Evolutionary conservation across 2,888 invertebrate genomes (phyloP).

Genomic region (Atherix ibis): DNA sequence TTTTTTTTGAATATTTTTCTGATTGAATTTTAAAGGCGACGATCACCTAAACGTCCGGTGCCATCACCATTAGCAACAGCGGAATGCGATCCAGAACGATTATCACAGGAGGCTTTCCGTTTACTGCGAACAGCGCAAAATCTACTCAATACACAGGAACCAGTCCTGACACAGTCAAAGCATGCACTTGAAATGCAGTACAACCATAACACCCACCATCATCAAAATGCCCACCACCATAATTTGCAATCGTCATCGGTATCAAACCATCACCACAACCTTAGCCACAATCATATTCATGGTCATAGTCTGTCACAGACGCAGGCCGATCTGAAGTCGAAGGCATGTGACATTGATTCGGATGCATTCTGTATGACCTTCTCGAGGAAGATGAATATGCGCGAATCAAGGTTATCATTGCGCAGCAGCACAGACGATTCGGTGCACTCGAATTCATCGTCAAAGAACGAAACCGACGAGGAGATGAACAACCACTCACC

Average conservation of each 20-base stretch:
- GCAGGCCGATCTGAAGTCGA: conserved; percentile 17
- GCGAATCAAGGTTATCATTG: conserved; percentile 29
- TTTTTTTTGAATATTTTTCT: too few relatives aligned
- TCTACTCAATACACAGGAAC: conserved; percentile 44
- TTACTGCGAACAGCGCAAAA: conserved; percentile 49
- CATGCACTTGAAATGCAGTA: conserved; percentile 9
- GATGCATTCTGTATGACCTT: conserved; percentile 15
- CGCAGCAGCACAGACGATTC: conserved; percentile 32
- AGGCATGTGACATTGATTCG: conserved; percentile 6
- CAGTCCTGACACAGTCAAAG: conserved; percentile 33
- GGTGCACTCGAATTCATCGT: conserved; percentile 26
- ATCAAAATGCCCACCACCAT: conserved; percentile 5
- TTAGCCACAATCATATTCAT: too few relatives aligned
- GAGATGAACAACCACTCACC: conserved; percentile 16
- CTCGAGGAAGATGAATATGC: conserved; percentile 26
- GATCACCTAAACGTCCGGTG: conserved; percentile 11
- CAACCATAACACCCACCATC: conserved; percentile 6
- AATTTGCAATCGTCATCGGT: background rate
- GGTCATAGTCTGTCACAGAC: too few relatives aligned
- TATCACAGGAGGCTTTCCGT: conserved; percentile 49
- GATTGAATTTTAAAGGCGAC: conserved; percentile 12
- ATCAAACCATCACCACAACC: conserved; percentile 1
- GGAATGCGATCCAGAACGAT: conserved; percentile 42
- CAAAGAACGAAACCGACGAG: conserved; percentile 29
- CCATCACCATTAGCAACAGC: conserved; percentile 17